Percentiles rank a stretch among this genome's conserved stretches.
These are phyloP conservation scores for Gallinago undulata DNA, from an alignment of 2,113 vertebrate species.

Conservation along the genomic window DNA sequence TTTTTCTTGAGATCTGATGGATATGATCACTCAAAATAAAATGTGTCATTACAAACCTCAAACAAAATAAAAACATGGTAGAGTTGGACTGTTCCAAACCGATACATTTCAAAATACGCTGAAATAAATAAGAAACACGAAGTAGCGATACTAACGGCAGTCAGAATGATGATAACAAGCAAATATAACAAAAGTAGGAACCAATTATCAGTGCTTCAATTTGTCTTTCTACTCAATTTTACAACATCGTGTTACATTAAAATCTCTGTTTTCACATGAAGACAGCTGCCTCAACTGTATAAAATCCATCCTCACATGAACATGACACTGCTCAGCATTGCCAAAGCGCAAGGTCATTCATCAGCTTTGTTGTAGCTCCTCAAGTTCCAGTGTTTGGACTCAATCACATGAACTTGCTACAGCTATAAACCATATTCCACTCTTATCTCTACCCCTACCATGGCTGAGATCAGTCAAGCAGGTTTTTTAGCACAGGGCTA, in stretches of 20 bases:
- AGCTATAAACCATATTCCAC: neutral
- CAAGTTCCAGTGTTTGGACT: neutral
- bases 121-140: neutral
- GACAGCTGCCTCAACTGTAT: neutral
- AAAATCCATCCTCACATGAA: neutral
- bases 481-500: neutral
- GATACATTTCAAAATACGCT: slow-evolving; percentile 17
- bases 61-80: slow-evolving; percentile 47
- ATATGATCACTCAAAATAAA: slow-evolving; percentile 59
- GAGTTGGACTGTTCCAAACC: slow-evolving; percentile 42
- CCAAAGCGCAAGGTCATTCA: neutral
- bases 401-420: neutral
- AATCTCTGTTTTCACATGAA: slow-evolving; percentile 6
- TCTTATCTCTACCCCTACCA: neutral
- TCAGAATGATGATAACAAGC: neutral
- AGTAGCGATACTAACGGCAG: neutral
- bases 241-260: neutral
- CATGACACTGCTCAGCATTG: neutral
- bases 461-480: neutral
- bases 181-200: neutral
- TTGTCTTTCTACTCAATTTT: neutral
- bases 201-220: neutral
- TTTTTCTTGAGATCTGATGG: slow-evolving; percentile 55
- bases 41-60: slow-evolving; percentile 57
- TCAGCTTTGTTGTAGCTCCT: neutral